Evolutionary conservation across 2,113 vertebrate species (phyloP).

Genomic region (Festucalex cinctus): DNA sequence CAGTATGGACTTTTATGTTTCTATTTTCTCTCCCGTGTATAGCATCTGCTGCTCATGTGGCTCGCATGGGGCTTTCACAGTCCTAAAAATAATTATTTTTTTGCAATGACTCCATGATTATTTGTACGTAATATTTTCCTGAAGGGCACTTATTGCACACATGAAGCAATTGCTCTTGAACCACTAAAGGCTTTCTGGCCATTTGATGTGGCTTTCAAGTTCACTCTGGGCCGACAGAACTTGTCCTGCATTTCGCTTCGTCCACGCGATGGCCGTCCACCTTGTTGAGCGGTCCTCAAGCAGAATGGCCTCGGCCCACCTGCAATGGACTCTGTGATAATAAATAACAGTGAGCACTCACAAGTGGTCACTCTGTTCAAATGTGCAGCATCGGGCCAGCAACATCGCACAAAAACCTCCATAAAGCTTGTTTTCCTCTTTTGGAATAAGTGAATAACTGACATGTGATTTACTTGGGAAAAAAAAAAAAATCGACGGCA

Average conservation of each 20-base stretch:
- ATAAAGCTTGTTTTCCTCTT: neutral
- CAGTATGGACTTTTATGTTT: constrained; percentile 23
- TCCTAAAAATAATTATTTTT: constrained; percentile 14
- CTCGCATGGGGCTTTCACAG: constrained; percentile 4
- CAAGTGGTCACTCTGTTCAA: constrained; percentile 3
- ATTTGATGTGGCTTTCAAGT: constrained; percentile 24
- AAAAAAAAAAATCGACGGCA: neutral
- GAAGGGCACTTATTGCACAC: neutral
- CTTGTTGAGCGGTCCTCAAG: constrained; percentile 21
- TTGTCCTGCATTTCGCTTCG: constrained; percentile 27
- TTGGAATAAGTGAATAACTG: neutral
- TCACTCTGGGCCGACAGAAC: constrained; percentile 18
- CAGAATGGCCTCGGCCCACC: constrained; percentile 6
- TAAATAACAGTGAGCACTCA: constrained; percentile 12
- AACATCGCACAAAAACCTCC: neutral
- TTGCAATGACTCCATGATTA: neutral
- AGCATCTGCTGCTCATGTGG: constrained; percentile 7
- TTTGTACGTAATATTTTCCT: constrained; percentile 7
- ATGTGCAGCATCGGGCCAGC: neutral
- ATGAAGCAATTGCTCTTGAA: constrained; percentile 5
- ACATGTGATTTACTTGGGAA: neutral
- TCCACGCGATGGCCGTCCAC: too few species aligned
- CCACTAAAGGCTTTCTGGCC: constrained; percentile 13
- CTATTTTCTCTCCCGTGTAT: constrained; percentile 13
- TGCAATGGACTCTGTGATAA: neutral